Evolutionary conservation across 1,140 invertebrate genomes (phyloP).

Genomic region (Halyomorpha halys): DNA sequence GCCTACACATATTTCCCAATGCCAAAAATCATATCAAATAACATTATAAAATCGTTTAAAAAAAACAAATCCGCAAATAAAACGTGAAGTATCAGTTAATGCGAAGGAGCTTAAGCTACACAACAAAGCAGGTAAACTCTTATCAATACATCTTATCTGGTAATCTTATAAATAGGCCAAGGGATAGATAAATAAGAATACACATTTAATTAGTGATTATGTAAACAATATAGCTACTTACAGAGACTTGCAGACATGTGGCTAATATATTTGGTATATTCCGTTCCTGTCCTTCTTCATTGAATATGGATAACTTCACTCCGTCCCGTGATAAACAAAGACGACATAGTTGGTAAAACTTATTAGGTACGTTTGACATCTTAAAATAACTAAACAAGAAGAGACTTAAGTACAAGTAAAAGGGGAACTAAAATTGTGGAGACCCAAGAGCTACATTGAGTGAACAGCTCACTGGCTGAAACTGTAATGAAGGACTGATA

Average conservation of each 20-base stretch:
- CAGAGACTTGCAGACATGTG: conserved; percentile 21
- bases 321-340: conserved; percentile 55
- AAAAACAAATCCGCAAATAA: too few relatives aligned
- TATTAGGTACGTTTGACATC: conserved; percentile 55
- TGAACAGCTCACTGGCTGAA: conserved; percentile 5
- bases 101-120: too few relatives aligned
- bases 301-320: conserved; percentile 52
- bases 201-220: neutral
- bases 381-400: conserved; percentile 8
- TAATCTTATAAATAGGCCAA: conserved; percentile 26
- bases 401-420: too few relatives aligned
- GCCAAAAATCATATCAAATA: neutral
- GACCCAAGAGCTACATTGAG: conserved; percentile 10
- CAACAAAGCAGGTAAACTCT: conserved; percentile 23
- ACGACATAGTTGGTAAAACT: conserved; percentile 58
- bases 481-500: conserved; percentile 17
- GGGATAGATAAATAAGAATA: conserved; percentile 24
- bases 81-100: too few relatives aligned
- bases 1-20: neutral
- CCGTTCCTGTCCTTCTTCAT: conserved; percentile 49
- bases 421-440: neutral
- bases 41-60: too few relatives aligned
- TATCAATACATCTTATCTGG: conserved; percentile 29
- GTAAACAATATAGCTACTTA: neutral
- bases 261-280: conserved; percentile 52